Base-by-base conservation (phyloP, 2,797 vertebrate species). In the Enteromius radiatus region DNA sequence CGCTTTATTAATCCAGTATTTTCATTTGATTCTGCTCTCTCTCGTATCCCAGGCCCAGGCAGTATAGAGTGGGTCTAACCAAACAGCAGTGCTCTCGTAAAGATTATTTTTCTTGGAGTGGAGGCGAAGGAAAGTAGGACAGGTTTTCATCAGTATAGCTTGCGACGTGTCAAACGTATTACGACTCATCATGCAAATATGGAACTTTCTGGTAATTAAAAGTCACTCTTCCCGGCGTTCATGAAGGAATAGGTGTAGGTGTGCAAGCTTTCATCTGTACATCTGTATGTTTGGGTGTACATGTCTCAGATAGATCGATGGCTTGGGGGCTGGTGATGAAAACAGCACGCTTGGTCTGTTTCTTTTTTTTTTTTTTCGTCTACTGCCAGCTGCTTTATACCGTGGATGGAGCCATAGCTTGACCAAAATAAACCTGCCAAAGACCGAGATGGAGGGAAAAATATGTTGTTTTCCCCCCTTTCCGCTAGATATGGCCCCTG, bases 371-470 rank as follows among this genome's bases (percentile, higher is more conserved):
- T 90, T 90, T 89, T 92, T 88, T 90, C 88, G 49, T 90, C 84
- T 86, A 31, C 88, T 89, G 86, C 87, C 92, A 93, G 91, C 92
- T 93, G 92, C 88, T 87, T 89, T 89, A 82, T 87, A 89, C 86
- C 74, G 78, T 76, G 88, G 88, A 88, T 77, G 79, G 92, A 91
- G 88, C 91, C 88, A 89, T 69, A 88, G 88, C 90, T 88, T 59
- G 85, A 90, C 86, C 89, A 78, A 92, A 92, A 90, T 90, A 88
- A 92, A 94, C 93, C 92, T 94, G 91, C 90, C 89, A 90, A 88
- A 89, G 86, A 90, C 87, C 59, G 33, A 49, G 41, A 78, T 43
- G 38, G 45, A 65, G 31, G 28, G 47, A 71, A 74, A 64, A 70
- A 52, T 28, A 17, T 17, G 23, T 78, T 38, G 76, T 69, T n/a